Conservation (phyloP, 1,140 invertebrate species). For the Ostrea edulis region DNA sequence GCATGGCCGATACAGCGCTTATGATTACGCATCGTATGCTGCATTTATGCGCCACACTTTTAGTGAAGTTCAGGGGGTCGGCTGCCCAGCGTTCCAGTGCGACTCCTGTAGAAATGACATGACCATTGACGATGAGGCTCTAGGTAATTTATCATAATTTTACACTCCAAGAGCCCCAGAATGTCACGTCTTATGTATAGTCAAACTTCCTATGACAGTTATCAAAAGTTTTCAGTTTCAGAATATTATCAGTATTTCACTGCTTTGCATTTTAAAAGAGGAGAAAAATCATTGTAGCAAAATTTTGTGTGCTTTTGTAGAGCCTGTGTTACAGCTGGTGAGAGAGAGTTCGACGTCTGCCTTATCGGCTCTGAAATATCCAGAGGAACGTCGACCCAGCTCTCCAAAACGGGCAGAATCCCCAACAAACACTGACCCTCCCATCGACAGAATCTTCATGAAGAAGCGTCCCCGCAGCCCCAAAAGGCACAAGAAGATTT, state of each 20-base stretch:
- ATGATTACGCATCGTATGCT: conserved; percentile 74
- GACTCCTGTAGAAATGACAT: conserved; percentile 72
- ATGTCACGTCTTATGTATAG: no score
- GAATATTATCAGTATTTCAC: no score
- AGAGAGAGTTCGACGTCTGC: conserved; percentile 24
- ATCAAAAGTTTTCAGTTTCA: no score
- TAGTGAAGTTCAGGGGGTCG: conserved; percentile 69
- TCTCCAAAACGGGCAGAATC: conserved; percentile 16
- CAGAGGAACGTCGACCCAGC: conserved; percentile 13
- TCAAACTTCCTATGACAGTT: no score
- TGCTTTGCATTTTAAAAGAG: not conserved
- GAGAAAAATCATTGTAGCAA: not conserved
- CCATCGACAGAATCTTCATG: conserved; percentile 62
- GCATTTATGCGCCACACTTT: conserved; percentile 75
- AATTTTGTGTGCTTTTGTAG: conserved; percentile 50
- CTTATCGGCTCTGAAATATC: not conserved
- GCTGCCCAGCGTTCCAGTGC: conserved; percentile 72
- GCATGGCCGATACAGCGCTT: conserved; percentile 78
- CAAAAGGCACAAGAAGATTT: conserved; percentile 63
- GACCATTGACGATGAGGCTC: conserved; percentile 68
- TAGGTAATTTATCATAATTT: conserved; percentile 55
- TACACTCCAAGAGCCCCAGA: not conserved
- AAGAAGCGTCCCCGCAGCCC: conserved; percentile 62
- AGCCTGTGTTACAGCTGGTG: conserved; percentile 56
- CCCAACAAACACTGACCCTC: conserved; percentile 51